Conservation (phyloP, 2,888 invertebrate species). For the Drosophila colorata region DNA sequence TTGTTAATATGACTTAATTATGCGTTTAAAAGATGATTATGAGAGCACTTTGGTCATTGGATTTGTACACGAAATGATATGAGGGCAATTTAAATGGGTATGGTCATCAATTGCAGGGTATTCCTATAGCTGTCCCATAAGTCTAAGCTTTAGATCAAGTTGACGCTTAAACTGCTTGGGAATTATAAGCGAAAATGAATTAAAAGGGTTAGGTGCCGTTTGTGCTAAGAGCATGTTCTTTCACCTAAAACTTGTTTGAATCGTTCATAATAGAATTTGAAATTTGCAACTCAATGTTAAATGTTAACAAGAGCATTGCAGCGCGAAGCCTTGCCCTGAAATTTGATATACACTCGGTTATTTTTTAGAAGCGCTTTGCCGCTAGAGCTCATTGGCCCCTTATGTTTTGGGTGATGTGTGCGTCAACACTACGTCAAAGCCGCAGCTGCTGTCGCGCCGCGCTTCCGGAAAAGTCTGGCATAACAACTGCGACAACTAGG, state of each 20-base stretch:
- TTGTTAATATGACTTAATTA: constrained; percentile 79
- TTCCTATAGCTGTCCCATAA: too few species aligned
- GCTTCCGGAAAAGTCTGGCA: constrained; percentile 81
- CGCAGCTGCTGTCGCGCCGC: constrained; percentile 78
- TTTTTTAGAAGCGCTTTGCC: constrained; percentile 30
- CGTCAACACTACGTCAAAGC: constrained; percentile 78
- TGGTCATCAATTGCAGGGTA: neutral
- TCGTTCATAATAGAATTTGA: neutral
- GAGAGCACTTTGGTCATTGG: constrained; percentile 27
- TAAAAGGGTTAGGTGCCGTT: too few species aligned
- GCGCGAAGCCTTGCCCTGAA: constrained; percentile 35
- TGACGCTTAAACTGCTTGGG: neutral
- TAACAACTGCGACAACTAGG: constrained; percentile 61
- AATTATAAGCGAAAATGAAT: neutral
- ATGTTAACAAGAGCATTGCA: constrained; percentile 3
- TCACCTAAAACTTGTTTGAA: too few species aligned
- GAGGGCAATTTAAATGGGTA: neutral
- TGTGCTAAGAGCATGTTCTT: too few species aligned
- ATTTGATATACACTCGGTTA: constrained; percentile 46
- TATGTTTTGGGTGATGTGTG: constrained; percentile 51
- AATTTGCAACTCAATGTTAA: neutral
- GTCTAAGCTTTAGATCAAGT: neutral
- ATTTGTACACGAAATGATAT: constrained; percentile 45
- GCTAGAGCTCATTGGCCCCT: constrained; percentile 68
- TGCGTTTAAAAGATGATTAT: constrained; percentile 67